phyloP scores from a whole-genome alignment of 1,140 invertebrate species.

The Probaryconus sp. region DNA sequence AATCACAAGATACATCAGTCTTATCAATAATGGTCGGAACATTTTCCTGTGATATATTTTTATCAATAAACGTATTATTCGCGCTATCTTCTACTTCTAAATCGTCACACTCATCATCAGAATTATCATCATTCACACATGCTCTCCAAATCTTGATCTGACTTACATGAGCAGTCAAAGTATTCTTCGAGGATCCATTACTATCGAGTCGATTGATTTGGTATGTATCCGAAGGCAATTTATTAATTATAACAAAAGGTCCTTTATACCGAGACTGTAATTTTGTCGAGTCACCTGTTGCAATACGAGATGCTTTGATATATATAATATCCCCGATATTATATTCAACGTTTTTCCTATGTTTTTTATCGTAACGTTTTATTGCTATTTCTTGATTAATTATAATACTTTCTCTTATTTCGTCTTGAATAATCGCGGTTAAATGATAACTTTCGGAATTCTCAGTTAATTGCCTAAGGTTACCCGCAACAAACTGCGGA shows the following conservation, averaged over 20 bases:
- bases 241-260: conserved; percentile 54
- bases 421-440: background rate
- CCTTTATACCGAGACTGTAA: conserved; percentile 40
- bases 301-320: conserved; percentile 11
- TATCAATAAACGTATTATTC: too few species aligned
- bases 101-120: too few species aligned
- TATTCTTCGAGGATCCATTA: too few species aligned
- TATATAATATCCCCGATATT: conserved; percentile 40
- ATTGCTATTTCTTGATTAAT: conserved; percentile 6
- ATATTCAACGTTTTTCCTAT: conserved; percentile 16
- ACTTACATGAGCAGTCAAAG: too few species aligned
- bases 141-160: too few species aligned
- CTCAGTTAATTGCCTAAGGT: background rate
- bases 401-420: conserved; percentile 7
- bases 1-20: too few species aligned
- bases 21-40: too few species aligned
- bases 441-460: background rate
- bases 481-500: background rate
- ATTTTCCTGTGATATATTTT: too few species aligned
- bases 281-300: conserved; percentile 49
- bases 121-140: too few species aligned
- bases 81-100: too few species aligned
- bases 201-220: background rate
- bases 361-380: conserved; percentile 3
- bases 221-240: conserved; percentile 59